Evolutionary conservation across 64 coral and sea anemone genomes (phyloP).

Genomic region (Montipora foliosa): DNA sequence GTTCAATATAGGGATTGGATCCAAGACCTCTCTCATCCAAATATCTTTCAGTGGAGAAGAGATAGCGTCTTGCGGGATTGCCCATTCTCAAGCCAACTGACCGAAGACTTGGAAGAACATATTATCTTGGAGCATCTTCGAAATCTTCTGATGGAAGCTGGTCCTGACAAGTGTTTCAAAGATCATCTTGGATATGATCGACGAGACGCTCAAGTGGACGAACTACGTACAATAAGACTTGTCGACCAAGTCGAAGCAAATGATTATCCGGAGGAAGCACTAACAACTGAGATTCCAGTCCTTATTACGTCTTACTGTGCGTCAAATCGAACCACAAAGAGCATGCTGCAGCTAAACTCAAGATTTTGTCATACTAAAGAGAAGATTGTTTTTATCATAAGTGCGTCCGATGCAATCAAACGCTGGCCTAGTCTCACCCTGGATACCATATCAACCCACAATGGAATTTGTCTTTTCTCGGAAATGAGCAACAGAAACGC

Average conservation of each 20-base stretch:
- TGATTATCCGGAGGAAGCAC: not conserved
- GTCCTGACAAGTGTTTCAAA: constrained; percentile 29
- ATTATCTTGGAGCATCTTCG: constrained; percentile 31
- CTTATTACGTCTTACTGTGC: not conserved
- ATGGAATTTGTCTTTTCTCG: constrained; percentile 10
- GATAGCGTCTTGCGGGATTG: not conserved
- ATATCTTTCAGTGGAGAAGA: constrained; percentile 14
- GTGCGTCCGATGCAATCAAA: constrained; percentile 30
- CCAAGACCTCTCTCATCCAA: not conserved
- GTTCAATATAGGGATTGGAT: constrained; percentile 46
- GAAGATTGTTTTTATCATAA: constrained; percentile 14
- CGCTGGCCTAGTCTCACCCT: not conserved
- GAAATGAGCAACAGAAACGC: constrained; percentile 49
- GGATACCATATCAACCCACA: not conserved
- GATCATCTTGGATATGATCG: not conserved
- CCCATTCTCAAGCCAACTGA: not conserved
- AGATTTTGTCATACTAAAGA: not conserved
- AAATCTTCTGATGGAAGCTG: not conserved
- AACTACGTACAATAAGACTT: not conserved
- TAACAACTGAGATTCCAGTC: not conserved
- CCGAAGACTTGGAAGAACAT: constrained; percentile 13
- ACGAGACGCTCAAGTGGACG: not conserved
- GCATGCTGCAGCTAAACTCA: not conserved
- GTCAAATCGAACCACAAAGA: not conserved
- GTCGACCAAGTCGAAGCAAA: not conserved